A percentile compares a stretch with the other conserved stretches of the same genome.
Evolutionary conservation across 2,888 invertebrate genomes (phyloP).

Genomic region (Trachelus stipa): DNA sequence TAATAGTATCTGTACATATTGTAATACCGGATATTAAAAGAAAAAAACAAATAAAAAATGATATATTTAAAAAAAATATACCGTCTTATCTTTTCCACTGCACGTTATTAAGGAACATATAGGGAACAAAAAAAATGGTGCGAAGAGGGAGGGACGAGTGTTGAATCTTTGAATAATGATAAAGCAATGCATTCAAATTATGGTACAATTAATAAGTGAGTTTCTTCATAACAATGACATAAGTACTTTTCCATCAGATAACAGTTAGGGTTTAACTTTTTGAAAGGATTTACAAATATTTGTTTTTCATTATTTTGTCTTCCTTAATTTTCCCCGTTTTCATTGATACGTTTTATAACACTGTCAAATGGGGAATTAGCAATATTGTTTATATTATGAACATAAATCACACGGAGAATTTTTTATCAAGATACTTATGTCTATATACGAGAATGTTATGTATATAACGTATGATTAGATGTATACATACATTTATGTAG

Average conservation of each 20-base stretch:
- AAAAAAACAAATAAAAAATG: constrained; percentile 12
- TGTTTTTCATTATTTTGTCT: constrained; percentile 6
- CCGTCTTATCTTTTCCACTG: no score
- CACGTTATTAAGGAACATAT: no score
- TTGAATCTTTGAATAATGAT: not conserved
- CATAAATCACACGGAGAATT: constrained; percentile 16
- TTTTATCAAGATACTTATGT: not conserved
- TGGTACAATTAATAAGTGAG: no score
- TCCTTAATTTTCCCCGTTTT: not conserved
- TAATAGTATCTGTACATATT: constrained; percentile 25
- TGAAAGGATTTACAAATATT: not conserved
- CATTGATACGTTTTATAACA: constrained; percentile 3
- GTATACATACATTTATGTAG: no score
- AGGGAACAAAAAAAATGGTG: no score
- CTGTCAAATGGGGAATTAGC: not conserved
- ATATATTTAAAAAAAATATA: constrained; percentile 19
- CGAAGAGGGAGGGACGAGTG: not conserved
- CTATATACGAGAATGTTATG: no score
- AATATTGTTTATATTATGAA: not conserved
- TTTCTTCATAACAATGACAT: constrained; percentile 17
- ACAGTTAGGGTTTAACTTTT: constrained; percentile 10
- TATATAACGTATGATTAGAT: no score
- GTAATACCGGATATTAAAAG: constrained; percentile 25
- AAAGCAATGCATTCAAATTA: constrained; percentile 3
- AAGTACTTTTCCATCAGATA: constrained; percentile 14